These are phyloP conservation scores for Synanthedon andrenaeformis DNA, from an alignment of 2,888 invertebrate species.

Conservation along the genomic window DNA sequence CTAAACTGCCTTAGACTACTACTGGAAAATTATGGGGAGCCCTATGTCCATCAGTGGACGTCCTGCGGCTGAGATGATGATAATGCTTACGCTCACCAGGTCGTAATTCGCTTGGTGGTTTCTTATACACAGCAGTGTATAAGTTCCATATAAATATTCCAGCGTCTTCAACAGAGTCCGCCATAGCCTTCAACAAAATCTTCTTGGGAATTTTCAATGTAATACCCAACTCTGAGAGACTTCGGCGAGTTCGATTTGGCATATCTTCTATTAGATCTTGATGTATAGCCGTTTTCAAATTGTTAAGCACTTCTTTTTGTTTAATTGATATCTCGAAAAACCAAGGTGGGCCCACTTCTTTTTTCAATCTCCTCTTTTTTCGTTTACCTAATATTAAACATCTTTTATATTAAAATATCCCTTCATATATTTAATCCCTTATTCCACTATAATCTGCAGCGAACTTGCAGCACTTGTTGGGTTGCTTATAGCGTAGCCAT, in stretches of 20 bases:
- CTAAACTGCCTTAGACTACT: too few species aligned
- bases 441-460: too few species aligned
- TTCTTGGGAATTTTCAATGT: slow-evolving; percentile 30
- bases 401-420: too few species aligned
- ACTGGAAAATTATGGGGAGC: too few species aligned
- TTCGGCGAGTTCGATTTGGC: slow-evolving; percentile 33
- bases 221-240: slow-evolving; percentile 42
- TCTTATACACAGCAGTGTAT: slow-evolving; percentile 39
- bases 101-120: slow-evolving; percentile 35
- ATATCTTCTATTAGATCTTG: slow-evolving; percentile 51
- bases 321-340: slow-evolving; percentile 41
- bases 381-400: slow-evolving; percentile 20
- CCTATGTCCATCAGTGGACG: too few species aligned
- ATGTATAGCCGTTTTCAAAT: slow-evolving; percentile 38
- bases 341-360: slow-evolving; percentile 48
- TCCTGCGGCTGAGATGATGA: too few species aligned
- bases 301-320: slow-evolving; percentile 32
- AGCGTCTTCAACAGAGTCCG: slow-evolving; percentile 34
- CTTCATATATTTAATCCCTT: too few species aligned
- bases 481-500: too few species aligned
- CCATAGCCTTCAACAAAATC: slow-evolving; percentile 41
- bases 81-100: slow-evolving; percentile 9
- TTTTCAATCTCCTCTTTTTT: slow-evolving; percentile 23
- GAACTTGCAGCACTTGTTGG: too few species aligned
- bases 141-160: slow-evolving; percentile 60